Evolutionary conservation across 2,797 vertebrate species (phyloP), one percentile per base, ranked within the genome.

Genomic region (Atherinosoma microstoma): DNA sequence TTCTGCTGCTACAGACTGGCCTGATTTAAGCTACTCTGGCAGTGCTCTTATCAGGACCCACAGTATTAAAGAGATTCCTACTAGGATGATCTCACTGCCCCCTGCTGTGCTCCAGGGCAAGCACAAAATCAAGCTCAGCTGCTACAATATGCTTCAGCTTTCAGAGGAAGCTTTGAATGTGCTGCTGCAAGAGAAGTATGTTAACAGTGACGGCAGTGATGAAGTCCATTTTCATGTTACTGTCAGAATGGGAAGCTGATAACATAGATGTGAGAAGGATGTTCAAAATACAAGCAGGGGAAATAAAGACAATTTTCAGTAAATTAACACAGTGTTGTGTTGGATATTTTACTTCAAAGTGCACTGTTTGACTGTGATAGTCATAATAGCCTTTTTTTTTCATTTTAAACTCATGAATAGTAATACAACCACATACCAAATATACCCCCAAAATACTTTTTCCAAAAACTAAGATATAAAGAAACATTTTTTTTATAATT

Each of bases 11-110:
- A 66, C 79, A 84, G 86, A 85, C 76, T 85, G 84, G 86, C 81
- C 90, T 92, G 90, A 93, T 92, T 93, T 87, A 81, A 87, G 84
- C 84, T 78, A 71, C 89, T 84, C 74, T 70, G 72, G 76, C 80
- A 79, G 77, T 11, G 49, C 84, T 87, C 88, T 91, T 91, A 91
- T 91, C 90, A 77, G 81, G 76, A 83, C 74, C 77, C 13, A 15
- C 64, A 66, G 89, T 64, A 87, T 91, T 90, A 89, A 88, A 88
- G 78, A 83, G 82, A 92, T 89, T 89, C 84, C 80, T 78, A 80
- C 82, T 70, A 24, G 80, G 86, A 90, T 90, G 88, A 92, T 91
- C 89, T 89, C 76, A 65, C 70, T 67, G 60, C n/a, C 56, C 69
- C 90, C 78, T 51, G 72, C 79, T 82, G 86, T 70, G 85, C 89